phyloP scores from a whole-genome alignment of 2,888 invertebrate genomes.

The Trachelus tabidus region DNA sequence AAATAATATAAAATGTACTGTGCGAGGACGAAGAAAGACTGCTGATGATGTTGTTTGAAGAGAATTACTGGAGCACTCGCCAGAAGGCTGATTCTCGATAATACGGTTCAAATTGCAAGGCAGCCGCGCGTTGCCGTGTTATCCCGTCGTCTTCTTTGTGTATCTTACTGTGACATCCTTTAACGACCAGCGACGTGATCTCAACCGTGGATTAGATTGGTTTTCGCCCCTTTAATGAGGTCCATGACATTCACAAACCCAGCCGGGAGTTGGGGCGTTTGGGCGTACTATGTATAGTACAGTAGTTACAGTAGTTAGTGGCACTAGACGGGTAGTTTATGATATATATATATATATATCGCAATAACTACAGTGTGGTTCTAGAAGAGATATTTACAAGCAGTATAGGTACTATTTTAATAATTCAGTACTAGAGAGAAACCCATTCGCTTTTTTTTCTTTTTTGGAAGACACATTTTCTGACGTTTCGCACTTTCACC shows the following conservation, averaged over 20 bases:
- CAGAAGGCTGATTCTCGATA: not conserved
- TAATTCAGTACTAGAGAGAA: slow-evolving; percentile 35
- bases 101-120: not conserved
- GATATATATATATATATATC: slow-evolving; percentile 26
- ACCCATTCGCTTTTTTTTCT: slow-evolving; percentile 63
- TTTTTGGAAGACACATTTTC: slow-evolving; percentile 87
- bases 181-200: not conserved
- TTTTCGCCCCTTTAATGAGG: slow-evolving; percentile 64
- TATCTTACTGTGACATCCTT: slow-evolving; percentile 11
- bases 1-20: not conserved
- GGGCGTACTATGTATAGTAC: slow-evolving; percentile 48
- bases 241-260: slow-evolving; percentile 61
- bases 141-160: not conserved
- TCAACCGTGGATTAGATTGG: slow-evolving; percentile 44
- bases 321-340: slow-evolving; percentile 46
- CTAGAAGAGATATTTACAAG: slow-evolving; percentile 58
- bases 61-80: not conserved
- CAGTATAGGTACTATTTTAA: slow-evolving; percentile 54
- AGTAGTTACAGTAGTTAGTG: slow-evolving; percentile 52
- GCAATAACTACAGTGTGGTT: slow-evolving; percentile 54
- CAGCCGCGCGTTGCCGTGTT: not conserved
- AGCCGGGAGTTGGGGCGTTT: slow-evolving; percentile 59
- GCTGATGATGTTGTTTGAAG: not conserved
- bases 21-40: not conserved
- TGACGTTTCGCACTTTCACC: slow-evolving; percentile 65